Base-by-base conservation (phyloP, 2,113 vertebrate species). In the Myiopsitta monachus region DNA sequence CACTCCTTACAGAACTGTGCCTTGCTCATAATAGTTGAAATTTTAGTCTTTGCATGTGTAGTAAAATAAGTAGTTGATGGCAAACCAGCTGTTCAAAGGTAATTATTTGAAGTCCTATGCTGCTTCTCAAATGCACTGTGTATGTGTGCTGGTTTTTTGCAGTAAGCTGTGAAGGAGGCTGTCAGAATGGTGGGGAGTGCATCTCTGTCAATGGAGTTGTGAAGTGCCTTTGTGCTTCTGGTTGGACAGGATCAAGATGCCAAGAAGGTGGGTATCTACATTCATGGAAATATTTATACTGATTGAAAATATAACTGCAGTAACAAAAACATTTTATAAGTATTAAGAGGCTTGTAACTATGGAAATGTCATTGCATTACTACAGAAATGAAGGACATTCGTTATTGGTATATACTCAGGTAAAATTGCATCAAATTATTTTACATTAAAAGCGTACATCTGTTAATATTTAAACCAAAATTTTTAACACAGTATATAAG, bases 181-280 rank as follows among this genome's bases (percentile, higher is more conserved):
- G 99, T 44, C 98, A 98, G 94, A 99, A 99, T 21, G 98, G 98
- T 39, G 98, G 98, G 3, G 98, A 99, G 36, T 99, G 98, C n/a
- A 69, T 94, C 46, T 98, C 98, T 31, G 97, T 98, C 88, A 98
- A 98, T 14, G 97, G 98, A 62, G 96, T 97, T 28, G 98, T 98
- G 82, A 98, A 98, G 92, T 99, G 98, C 74, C 98, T 98, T 90
- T 99, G 99, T 92, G 97, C 98, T 69, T 98, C 98, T 23, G 99
- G 98, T 90, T 99, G 98, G 98, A 98, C 97, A 31, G 98, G 98
- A 63, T 98, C 98, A 23, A 98, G 96, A 96, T 99, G 99, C 91
- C 98, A 99, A 83, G 98, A 99, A 69, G 98, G 98, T 99, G 61
- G 11, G 97, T 97, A 92, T 67, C 94, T 49, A 27, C 24, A 6